These are phyloP conservation scores for Lycaon pictus DNA, from an alignment of 2,113 vertebrate species.

Conservation along the genomic window DNA sequence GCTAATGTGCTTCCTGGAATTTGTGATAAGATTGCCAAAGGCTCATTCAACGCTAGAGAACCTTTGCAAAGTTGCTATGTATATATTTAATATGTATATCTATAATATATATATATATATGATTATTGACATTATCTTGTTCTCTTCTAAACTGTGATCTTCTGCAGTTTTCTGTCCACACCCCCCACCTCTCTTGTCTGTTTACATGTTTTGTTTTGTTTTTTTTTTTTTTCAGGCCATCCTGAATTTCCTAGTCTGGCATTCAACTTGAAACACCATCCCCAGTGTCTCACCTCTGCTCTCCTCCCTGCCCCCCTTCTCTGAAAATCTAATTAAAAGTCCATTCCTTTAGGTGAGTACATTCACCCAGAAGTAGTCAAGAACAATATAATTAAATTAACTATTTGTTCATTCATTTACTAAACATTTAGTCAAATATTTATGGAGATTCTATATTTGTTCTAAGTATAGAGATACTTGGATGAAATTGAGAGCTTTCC, in stretches of 20 bases:
- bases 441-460: background rate
- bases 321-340: background rate
- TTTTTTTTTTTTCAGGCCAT: background rate
- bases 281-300: background rate
- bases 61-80: background rate
- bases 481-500: background rate
- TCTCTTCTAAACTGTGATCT: background rate
- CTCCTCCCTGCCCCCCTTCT: background rate
- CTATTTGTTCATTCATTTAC: background rate
- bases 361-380: background rate
- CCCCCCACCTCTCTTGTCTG: too few relatives aligned
- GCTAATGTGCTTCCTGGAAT: background rate
- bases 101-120: background rate
- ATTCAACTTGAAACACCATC: background rate
- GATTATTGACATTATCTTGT: accelerated
- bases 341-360: background rate
- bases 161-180: background rate
- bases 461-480: background rate
- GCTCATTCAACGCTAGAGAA: background rate
- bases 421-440: constrained; percentile 14
- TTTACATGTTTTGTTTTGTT: too few relatives aligned
- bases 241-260: background rate
- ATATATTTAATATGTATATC: background rate
- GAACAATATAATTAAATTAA: background rate
- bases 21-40: background rate